Percentiles rank a stretch among this genome's conserved stretches.
Conservation (phyloP, 2,797 vertebrate genomes). For the Pteronotus mesoamericanus region DNA sequence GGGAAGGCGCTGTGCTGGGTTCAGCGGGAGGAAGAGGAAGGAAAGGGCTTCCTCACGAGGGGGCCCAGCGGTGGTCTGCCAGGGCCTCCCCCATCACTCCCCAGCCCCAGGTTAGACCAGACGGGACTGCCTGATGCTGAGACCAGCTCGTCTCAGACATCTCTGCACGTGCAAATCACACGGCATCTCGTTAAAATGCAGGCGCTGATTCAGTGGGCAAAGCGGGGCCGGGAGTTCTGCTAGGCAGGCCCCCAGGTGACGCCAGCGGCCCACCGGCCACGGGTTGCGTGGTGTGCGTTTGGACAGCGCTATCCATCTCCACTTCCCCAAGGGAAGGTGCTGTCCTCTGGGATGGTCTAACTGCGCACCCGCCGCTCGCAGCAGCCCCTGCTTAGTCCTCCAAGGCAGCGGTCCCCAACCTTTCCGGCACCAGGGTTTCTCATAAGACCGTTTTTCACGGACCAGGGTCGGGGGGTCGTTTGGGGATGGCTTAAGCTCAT, state of each 20-base stretch:
- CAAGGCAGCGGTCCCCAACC: no score
- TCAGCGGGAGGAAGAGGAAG: neutral
- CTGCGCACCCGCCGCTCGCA: no score
- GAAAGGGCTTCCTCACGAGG: neutral
- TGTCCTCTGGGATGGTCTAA: neutral
- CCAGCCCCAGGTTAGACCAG: neutral
- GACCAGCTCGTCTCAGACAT: neutral
- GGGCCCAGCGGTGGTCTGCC: neutral
- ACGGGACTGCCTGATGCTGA: neutral
- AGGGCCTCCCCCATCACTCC: neutral
- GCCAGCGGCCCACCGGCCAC: neutral
- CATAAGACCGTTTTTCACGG: no score
- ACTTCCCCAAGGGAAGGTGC: no score
- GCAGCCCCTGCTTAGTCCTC: neutral
- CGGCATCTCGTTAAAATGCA: neutral
- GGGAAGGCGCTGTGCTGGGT: neutral
- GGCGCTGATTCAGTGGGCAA: fast-evolving
- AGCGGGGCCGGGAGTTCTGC: no score
- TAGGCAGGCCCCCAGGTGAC: no score
- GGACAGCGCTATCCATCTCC: neutral
- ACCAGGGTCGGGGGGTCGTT: no score
- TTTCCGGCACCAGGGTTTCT: no score
- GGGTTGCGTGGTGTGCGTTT: neutral
- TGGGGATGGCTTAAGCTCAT: no score
- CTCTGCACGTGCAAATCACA: neutral